Percentiles rank a stretch among this genome's conserved stretches.
Conservation (phyloP, 64 coral and sea anemone genomes). For the Montipora capricornis region DNA sequence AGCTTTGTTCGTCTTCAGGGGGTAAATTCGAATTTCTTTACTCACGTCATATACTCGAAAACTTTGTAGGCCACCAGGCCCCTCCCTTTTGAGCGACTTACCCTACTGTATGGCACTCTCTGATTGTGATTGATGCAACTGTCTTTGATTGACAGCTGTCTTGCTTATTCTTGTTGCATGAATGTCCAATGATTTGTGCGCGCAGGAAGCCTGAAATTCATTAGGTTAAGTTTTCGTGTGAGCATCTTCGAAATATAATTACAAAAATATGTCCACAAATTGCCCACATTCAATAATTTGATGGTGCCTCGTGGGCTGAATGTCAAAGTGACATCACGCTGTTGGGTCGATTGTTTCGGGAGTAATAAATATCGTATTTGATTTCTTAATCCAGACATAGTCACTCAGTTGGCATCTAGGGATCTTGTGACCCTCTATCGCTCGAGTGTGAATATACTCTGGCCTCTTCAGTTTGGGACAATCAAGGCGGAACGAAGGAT, state of each 20-base stretch:
- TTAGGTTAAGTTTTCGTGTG: neutral
- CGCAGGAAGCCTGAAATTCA: neutral
- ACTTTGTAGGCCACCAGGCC: too few species aligned
- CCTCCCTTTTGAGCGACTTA: too few species aligned
- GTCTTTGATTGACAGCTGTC: constrained; percentile 12
- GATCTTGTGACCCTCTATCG: neutral
- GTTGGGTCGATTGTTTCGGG: neutral
- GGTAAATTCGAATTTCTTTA: too few species aligned
- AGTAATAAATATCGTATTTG: neutral
- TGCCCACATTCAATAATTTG: neutral
- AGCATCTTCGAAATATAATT: constrained; percentile 1
- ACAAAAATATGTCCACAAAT: constrained; percentile 16
- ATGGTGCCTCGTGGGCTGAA: neutral
- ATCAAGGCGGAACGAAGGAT: neutral
- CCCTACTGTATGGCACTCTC: neutral
- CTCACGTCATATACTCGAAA: too few species aligned
- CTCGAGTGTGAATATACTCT: neutral
- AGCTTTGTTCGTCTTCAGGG: too few species aligned
- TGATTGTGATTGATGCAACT: neutral
- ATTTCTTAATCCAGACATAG: constrained; percentile 15
- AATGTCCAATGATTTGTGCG: neutral
- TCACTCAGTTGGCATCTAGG: neutral
- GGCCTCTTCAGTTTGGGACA: neutral
- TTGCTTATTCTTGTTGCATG: neutral
- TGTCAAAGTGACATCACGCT: constrained; percentile 18